These are phyloP conservation scores for Eunapius fragilis DNA, from an alignment of 37 sponge, comb jelly and placozoan species.

Conservation along the genomic window DNA sequence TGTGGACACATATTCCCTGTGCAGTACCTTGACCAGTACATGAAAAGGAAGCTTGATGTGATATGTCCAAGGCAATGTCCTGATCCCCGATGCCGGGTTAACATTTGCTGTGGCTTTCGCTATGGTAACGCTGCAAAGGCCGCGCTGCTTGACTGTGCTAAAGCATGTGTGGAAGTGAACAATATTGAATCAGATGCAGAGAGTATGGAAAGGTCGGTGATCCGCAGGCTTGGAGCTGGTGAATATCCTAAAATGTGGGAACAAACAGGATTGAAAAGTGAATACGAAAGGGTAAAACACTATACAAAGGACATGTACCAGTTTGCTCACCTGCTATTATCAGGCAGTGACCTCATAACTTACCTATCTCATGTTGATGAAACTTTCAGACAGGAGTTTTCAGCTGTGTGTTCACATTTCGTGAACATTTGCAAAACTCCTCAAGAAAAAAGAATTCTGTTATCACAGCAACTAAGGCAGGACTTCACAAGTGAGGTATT, in stretches of 20 bases:
- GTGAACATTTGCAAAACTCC: background rate
- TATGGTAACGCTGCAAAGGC: constrained; percentile 44
- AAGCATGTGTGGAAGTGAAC: background rate
- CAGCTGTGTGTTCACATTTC: background rate
- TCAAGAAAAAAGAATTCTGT: background rate
- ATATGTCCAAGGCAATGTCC: constrained; percentile 45
- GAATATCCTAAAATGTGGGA: too few species aligned
- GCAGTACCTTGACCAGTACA: constrained; percentile 18
- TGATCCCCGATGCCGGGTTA: constrained; percentile 1
- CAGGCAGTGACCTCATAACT: background rate
- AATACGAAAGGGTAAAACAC: too few species aligned
- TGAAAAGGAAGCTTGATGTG: background rate
- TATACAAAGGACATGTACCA: background rate
- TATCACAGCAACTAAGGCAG: background rate
- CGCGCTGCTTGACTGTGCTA: constrained; percentile 2
- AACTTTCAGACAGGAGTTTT: background rate
- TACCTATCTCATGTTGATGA: background rate
- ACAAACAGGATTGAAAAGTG: too few species aligned
- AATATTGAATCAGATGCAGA: background rate
- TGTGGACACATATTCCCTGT: constrained; percentile 60
- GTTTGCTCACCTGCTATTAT: background rate
- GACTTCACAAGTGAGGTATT: background rate
- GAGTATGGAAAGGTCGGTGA: background rate
- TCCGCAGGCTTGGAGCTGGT: background rate
- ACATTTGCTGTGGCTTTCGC: constrained; percentile 12